Conservation (phyloP, 2,888 invertebrate genomes). For the Julus scanicus region DNA sequence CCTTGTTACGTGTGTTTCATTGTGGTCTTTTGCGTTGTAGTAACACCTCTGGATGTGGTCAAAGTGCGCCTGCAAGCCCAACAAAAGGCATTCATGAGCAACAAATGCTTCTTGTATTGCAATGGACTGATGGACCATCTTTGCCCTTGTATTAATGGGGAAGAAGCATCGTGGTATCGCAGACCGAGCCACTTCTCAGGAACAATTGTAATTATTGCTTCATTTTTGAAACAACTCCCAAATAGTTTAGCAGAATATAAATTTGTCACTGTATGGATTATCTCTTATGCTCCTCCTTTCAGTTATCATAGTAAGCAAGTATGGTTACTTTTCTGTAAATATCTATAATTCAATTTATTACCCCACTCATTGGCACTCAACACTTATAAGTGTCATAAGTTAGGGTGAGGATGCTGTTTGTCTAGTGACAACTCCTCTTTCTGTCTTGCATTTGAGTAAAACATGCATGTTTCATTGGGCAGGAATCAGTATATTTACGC, state of each 20-base stretch:
- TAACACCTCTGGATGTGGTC: conserved; percentile 99
- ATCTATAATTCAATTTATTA: no score
- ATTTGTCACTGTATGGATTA: no score
- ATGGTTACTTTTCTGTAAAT: background rate
- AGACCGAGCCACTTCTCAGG: conserved; percentile 77
- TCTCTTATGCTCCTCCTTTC: no score
- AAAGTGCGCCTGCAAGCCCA: conserved; percentile 97
- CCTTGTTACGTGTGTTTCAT: background rate
- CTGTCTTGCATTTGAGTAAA: no score
- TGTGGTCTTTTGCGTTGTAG: conserved; percentile 68
- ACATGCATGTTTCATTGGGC: no score
- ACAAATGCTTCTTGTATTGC: conserved; percentile 94
- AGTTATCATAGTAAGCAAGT: no score
- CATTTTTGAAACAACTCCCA: background rate
- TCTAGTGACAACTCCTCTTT: no score
- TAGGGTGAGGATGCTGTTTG: no score
- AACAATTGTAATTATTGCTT: conserved; percentile 66
- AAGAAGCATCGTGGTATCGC: conserved; percentile 71
- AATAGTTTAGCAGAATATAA: no score
- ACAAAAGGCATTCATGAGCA: conserved; percentile 81
- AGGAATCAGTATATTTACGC: no score
- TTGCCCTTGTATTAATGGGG: conserved; percentile 78
- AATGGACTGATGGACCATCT: conserved; percentile 99
- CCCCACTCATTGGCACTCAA: no score
- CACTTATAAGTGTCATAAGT: no score